Evolutionary conservation across 2,113 vertebrate genomes (phyloP).

Genomic region (Lophochroa leadbeateri): DNA sequence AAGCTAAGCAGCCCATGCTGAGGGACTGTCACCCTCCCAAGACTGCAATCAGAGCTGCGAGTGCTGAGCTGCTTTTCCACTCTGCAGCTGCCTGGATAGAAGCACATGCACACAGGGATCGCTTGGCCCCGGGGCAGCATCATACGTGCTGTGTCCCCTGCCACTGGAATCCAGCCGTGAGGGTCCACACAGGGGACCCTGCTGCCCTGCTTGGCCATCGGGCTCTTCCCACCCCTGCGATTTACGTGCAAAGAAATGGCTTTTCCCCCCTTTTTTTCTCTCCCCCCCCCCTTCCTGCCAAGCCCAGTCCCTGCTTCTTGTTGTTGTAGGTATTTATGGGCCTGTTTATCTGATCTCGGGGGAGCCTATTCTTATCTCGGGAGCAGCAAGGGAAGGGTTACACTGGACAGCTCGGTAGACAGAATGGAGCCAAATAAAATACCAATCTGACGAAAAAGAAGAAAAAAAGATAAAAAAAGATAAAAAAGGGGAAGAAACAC

Average conservation of each 20-base stretch:
- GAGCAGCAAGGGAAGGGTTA: conserved; percentile 74
- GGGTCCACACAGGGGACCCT: not conserved
- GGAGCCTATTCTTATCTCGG: conserved; percentile 76
- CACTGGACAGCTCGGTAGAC: conserved; percentile 70
- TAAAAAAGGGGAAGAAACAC: not conserved
- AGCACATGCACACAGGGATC: not conserved
- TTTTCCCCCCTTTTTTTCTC: not conserved
- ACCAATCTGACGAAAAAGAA: conserved; percentile 66
- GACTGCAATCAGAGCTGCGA: no score
- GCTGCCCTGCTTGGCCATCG: not conserved
- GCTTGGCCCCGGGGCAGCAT: conserved; percentile 1
- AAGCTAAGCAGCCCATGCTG: no score
- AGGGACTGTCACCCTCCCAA: no score
- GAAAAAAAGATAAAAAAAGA: not conserved
- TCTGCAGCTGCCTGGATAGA: not conserved
- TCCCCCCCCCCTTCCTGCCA: not conserved
- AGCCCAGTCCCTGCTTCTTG: conserved; percentile 48
- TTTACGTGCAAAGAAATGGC: not conserved
- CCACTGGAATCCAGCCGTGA: not conserved
- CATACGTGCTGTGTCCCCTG: not conserved
- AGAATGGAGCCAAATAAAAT: conserved; percentile 79
- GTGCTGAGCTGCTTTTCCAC: no score
- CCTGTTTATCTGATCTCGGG: conserved; percentile 78
- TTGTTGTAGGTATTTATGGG: conserved; percentile 74
- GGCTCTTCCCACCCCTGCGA: not conserved